phyloP scores from a whole-genome alignment of 2,113 vertebrate genomes.

The Suricata suricatta region DNA sequence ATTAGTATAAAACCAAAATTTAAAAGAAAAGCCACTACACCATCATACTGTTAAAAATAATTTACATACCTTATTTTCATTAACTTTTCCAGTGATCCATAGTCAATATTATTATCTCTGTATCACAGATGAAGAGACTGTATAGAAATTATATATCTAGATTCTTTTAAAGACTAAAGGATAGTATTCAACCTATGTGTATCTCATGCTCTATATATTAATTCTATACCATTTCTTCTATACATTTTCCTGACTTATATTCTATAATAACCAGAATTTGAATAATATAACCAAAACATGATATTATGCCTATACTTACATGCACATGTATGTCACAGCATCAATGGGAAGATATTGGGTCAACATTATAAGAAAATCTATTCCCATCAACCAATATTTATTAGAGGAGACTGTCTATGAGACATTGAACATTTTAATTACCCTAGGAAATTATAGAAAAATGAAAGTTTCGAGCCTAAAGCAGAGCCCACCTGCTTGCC shows the following conservation, averaged over 20 bases:
- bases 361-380: background rate
- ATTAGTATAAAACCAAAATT: background rate
- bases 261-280: slow-evolving; percentile 6
- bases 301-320: background rate
- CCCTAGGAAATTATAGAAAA: background rate
- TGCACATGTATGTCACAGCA: background rate
- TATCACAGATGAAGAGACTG: background rate
- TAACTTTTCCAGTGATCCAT: slow-evolving; percentile 39
- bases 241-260: background rate
- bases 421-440: background rate
- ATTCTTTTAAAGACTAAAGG: background rate
- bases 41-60: background rate
- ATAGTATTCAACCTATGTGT: background rate
- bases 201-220: background rate
- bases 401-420: background rate
- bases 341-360: background rate
- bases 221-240: background rate
- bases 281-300: slow-evolving; percentile 49
- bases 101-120: background rate
- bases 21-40: background rate
- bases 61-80: slow-evolving; percentile 43
- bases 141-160: background rate
- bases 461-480: background rate
- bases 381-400: background rate
- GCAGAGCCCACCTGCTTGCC: background rate